Evolutionary conservation across 2,113 vertebrate species (phyloP).

Genomic region (Zosterops borbonicus): DNA sequence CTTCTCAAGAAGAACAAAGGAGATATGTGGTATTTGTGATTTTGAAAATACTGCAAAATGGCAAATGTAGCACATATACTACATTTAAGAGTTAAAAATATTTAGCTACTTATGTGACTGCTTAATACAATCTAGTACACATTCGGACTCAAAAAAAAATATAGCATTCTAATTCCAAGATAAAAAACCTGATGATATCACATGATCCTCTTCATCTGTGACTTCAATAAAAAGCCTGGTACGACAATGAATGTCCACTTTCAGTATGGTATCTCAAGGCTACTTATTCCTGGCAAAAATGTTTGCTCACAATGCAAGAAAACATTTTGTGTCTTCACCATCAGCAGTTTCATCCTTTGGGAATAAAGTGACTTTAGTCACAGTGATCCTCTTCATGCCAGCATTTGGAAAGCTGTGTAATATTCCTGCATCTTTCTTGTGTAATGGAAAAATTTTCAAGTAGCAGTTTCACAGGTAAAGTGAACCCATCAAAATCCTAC

Average conservation of each 20-base stretch:
- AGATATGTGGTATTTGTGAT: not conserved
- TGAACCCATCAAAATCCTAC: not conserved
- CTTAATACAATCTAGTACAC: not conserved
- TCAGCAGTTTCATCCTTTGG: rapidly evolving
- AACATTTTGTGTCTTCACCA: not conserved
- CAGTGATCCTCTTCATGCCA: not conserved
- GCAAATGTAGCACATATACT: not conserved
- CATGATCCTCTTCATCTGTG: not conserved
- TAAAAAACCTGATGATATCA: not conserved
- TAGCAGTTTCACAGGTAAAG: not conserved
- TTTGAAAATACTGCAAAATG: not conserved
- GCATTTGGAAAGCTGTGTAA: not conserved
- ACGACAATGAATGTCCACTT: rapidly evolving
- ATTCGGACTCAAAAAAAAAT: not conserved
- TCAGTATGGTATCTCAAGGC: not conserved
- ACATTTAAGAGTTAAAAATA: not conserved
- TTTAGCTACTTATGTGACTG: not conserved
- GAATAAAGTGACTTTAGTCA: not conserved
- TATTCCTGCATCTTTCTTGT: not conserved
- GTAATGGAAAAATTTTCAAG: not conserved
- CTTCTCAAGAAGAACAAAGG: not conserved
- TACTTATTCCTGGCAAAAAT: not conserved
- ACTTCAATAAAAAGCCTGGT: not conserved
- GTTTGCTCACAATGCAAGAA: not conserved
- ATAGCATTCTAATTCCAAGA: not conserved